Evolutionary conservation across 2,888 invertebrate species (phyloP).

Genomic region (Chesias legatella): DNA sequence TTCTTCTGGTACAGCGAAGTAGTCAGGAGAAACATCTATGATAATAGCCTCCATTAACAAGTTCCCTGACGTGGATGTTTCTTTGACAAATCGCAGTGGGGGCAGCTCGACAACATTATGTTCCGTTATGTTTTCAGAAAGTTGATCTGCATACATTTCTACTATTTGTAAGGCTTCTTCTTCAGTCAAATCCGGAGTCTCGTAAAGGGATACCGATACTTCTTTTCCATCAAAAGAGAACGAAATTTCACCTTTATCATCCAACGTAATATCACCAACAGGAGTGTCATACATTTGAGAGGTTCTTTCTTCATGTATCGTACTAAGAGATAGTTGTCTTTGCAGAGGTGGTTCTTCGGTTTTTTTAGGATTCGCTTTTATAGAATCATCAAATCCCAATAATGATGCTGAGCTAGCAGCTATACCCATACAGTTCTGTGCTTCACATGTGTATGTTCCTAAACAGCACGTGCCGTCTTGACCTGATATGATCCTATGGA

Average conservation of each 20-base stretch:
- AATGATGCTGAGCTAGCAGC: conserved; percentile 93
- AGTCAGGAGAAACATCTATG: conserved; percentile 93
- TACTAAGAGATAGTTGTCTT: conserved; percentile 91
- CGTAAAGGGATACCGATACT: conserved; percentile 93
- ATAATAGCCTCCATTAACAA: conserved; percentile 94
- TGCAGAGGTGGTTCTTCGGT: conserved; percentile 79
- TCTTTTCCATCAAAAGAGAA: conserved; percentile 96
- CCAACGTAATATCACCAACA: conserved; percentile 87
- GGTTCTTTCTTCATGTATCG: conserved; percentile 94
- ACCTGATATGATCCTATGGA: conserved; percentile 93
- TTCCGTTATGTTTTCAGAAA: conserved; percentile 92
- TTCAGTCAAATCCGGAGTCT: conserved; percentile 95
- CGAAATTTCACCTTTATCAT: conserved; percentile 92
- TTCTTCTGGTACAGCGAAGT: conserved; percentile 88
- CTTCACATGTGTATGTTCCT: conserved; percentile 95
- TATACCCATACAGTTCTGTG: conserved; percentile 94
- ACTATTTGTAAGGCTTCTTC: conserved; percentile 95
- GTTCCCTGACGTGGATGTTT: conserved; percentile 93
- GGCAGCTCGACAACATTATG: conserved; percentile 93
- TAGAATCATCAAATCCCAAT: conserved; percentile 90
- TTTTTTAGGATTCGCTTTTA: conserved; percentile 76
- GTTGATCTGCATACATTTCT: conserved; percentile 96
- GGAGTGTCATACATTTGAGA: conserved; percentile 93
- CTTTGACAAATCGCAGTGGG: conserved; percentile 92
- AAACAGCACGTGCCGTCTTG: conserved; percentile 94